Base-by-base conservation (phyloP, 2,888 invertebrate genomes). In the Slavum lentiscoides region DNA sequence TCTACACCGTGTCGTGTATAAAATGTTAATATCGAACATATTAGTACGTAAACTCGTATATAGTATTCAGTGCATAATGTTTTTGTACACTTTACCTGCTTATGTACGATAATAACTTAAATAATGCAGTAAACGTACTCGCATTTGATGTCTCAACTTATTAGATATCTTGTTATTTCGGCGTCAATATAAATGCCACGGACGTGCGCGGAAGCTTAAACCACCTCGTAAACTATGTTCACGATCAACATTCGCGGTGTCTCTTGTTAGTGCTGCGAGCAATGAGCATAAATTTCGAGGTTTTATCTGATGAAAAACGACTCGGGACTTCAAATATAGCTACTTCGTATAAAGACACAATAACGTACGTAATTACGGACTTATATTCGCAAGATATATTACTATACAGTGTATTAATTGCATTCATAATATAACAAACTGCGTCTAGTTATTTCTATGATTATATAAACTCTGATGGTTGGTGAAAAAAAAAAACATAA, bases 91-190 rank as follows among this genome's bases (percentile, higher is more conserved):
- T 37, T 30, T 7, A 53, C 68, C 21, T 7, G 15, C 21, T 8
- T 53, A 17, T 23, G 21, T 59, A 37, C 37, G 30, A 66, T 66
- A 66, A 55, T 58, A 75, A 75, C 66, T 19, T 13, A 58, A 66
- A 75, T 67, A 75, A 75, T 58, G 66, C 74, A 58, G 39, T 58
- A 58, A 75, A 75, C 74, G 58, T 75, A 67, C 23, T 66, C 58
- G 30, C 39, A 13, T 58, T 19, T 58, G 58, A 75, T 58, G 74
- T 66, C 66, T 39, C 39, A 23, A 37, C 66, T 76, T 68, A 69
- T 69, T 76, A 76, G 76, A 67, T 76, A 76, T 76, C 59, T 76
- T 17, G 68, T 69, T 76, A 30, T 58, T 76, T 76, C 66, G 21
- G 23, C 59, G 68, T 68, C 76, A 49, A 76, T 76, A 76, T 76